These are phyloP conservation scores for Passer montanus DNA, from an alignment of 2,113 vertebrate species.

Conservation along the genomic window DNA sequence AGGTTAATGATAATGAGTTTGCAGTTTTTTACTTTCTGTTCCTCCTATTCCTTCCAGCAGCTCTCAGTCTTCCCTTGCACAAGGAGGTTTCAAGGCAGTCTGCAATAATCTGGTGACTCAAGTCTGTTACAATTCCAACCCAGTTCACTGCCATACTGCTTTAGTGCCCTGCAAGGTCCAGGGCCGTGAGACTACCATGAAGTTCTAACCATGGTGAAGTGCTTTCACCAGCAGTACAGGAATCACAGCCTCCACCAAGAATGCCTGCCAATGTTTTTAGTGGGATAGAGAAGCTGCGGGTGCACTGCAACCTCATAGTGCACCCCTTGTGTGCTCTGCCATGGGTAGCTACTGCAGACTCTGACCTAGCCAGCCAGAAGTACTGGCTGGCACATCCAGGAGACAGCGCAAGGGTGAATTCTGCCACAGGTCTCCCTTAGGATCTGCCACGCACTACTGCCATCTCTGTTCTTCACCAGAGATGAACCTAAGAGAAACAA, in stretches of 20 bases:
- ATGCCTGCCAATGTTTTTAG: not conserved
- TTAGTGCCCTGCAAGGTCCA: not conserved
- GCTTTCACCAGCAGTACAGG: not conserved
- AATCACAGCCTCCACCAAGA: not conserved
- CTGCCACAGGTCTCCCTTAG: not conserved
- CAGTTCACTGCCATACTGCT: not conserved
- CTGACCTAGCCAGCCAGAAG: not conserved
- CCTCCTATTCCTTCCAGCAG: not conserved
- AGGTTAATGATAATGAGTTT: not conserved
- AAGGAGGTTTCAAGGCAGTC: not conserved
- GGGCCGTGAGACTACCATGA: not conserved
- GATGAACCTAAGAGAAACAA: not conserved
- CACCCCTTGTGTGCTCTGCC: not conserved
- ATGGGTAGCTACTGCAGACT: not conserved
- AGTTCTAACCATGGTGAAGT: not conserved
- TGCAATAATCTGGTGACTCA: not conserved
- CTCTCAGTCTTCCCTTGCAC: not conserved
- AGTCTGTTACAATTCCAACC: not conserved
- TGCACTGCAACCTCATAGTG: not conserved
- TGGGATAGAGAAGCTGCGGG: not conserved
- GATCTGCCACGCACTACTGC: not conserved
- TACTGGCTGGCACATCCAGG: not conserved
- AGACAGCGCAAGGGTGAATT: not conserved
- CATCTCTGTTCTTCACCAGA: not conserved
- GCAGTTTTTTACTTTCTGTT: not conserved